A percentile compares a stretch with the other conserved stretches of the same genome.
Conservation (phyloP, 2,113 vertebrate species). For the Casuarius casuarius region DNA sequence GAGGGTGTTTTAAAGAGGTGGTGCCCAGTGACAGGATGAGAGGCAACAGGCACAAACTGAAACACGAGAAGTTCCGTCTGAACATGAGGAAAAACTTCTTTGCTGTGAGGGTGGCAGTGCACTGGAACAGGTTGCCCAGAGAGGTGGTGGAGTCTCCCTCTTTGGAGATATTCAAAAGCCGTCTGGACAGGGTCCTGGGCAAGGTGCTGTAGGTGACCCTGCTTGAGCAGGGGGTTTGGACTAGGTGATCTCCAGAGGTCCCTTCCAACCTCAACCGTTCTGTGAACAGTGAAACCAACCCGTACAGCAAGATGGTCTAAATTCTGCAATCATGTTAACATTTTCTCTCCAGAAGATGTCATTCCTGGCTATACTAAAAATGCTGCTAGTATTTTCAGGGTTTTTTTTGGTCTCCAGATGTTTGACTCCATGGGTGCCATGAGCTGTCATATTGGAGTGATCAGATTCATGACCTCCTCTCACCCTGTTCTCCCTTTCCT, state of each 20-base stretch:
- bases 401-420: neutral
- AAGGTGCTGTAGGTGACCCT: too few relatives aligned
- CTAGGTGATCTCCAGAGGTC: too few relatives aligned
- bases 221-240: too few relatives aligned
- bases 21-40: too few relatives aligned
- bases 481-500: accelerated
- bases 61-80: neutral
- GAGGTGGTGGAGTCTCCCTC: too few relatives aligned
- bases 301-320: neutral
- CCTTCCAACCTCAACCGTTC: too few relatives aligned
- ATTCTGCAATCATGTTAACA: accelerated
- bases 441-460: neutral
- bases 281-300: neutral
- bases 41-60: neutral
- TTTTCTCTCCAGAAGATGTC: neutral
- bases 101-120: too few relatives aligned
- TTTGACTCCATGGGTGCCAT: neutral
- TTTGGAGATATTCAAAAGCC: too few relatives aligned
- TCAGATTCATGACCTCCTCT: neutral
- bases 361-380: neutral
- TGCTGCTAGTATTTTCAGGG: neutral
- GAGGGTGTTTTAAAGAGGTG: neutral
- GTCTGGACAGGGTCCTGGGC: too few relatives aligned
- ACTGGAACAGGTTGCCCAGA: neutral
- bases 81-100: neutral